Evolutionary conservation across 2,888 invertebrate species (phyloP), one percentile per base, ranked within the genome.

Genomic region (Cremastinae sp.): DNA sequence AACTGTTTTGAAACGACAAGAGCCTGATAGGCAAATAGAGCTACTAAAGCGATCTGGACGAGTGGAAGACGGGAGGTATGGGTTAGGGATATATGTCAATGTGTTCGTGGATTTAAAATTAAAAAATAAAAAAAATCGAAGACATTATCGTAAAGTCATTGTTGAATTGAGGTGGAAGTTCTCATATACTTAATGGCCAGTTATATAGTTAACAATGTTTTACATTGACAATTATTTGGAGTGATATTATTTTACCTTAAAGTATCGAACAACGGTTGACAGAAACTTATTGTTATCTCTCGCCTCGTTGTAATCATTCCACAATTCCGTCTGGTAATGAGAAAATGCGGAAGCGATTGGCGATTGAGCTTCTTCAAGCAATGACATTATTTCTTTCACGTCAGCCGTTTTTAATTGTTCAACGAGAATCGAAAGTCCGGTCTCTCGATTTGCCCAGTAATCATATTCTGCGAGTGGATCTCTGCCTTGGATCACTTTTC

Each of bases 391-490:
- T 83, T 92, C 91, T 54, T 92, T 90, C 0, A 95, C 93, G 79
- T 92, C 92, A 0, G 94, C 93, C 43, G 94, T 93, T 84, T 95
- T 95, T 43, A 97, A 90, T 86, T 97, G 96, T 82, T 97, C 97
- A 18, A 95, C 93, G 0, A 97, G 90, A 22, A 94, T 91, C 70
- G 96, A 95, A 18, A 97, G 91, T 65, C 94, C 94, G 0, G 94
- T 93, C 86, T 96, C 95, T 78, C 95, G 92, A 83, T 95, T 94
- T 62, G 95, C 92, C 97, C 97, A 98, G 83, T 95, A 95, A 75
- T 94, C 94, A 85, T 95, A 96, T 87, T 97, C 97, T 0, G 96
- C 94, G 66, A 97, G 92, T 0, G 97, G 97, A 0, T 96, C 95
- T 74, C 94, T 93, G 0, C 95, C 95, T 53, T 92, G 92, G 0